Evolutionary conservation across 2,888 invertebrate species (phyloP).

Genomic region (Caprella mutica): DNA sequence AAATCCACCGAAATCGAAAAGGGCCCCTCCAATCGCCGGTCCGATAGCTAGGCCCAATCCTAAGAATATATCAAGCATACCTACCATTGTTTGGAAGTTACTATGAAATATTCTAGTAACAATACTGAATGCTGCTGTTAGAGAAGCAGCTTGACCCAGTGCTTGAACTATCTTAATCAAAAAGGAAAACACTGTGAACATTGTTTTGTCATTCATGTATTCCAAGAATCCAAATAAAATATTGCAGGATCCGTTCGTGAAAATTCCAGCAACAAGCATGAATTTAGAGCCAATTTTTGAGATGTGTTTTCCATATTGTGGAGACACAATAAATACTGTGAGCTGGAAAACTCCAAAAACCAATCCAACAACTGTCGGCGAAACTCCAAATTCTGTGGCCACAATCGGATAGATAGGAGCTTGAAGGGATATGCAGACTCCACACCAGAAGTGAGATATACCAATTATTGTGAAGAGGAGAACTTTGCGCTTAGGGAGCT

Average conservation of each 20-base stretch:
- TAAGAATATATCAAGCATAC: slow-evolving; percentile 78
- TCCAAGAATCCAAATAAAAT: slow-evolving; percentile 61
- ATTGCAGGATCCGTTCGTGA: slow-evolving; percentile 68
- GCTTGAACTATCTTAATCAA: slow-evolving; percentile 57
- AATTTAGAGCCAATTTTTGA: slow-evolving; percentile 65
- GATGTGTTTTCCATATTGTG: slow-evolving; percentile 59
- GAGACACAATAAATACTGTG: slow-evolving; percentile 67
- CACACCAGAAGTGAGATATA: background rate
- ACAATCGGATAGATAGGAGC: slow-evolving; percentile 3
- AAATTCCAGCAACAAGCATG: slow-evolving; percentile 68
- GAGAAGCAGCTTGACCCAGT: slow-evolving; percentile 71
- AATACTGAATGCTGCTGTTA: slow-evolving; percentile 75
- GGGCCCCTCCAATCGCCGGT: no score
- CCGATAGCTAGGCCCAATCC: slow-evolving; percentile 73
- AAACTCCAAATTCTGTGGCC: slow-evolving; percentile 68
- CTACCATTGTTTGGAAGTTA: slow-evolving; percentile 71
- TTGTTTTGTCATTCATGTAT: slow-evolving; percentile 55
- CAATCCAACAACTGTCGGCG: slow-evolving; percentile 69
- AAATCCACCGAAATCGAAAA: slow-evolving; percentile 66
- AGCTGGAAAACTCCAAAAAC: slow-evolving; percentile 79
- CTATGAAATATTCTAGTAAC: slow-evolving; percentile 78
- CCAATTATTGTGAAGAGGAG: background rate
- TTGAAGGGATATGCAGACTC: slow-evolving; percentile 2
- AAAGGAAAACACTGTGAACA: slow-evolving; percentile 42
- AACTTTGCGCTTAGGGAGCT: background rate